Evolutionary conservation across 2,797 vertebrate species (phyloP).

Genomic region (Scomberomorus guttatus): DNA sequence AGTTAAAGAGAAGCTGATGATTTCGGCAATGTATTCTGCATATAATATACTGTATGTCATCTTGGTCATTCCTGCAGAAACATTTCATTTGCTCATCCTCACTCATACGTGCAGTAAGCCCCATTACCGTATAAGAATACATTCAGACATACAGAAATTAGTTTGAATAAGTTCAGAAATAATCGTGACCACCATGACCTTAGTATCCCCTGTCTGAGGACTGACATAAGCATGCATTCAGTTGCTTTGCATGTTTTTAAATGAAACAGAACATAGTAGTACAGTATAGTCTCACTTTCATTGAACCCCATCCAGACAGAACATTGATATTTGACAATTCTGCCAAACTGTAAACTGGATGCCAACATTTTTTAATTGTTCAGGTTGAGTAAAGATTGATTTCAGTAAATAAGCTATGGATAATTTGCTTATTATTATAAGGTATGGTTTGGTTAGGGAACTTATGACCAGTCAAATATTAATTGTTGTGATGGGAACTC

Average conservation of each 20-base stretch:
- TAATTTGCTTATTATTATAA: background rate
- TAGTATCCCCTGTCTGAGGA: background rate
- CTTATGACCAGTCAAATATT: background rate
- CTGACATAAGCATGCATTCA: background rate
- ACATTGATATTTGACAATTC: too few relatives aligned
- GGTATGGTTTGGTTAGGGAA: background rate
- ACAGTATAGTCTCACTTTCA: too few relatives aligned
- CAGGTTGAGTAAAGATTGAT: background rate
- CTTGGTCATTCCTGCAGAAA: background rate
- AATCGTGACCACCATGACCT: background rate
- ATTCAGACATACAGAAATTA: too few relatives aligned
- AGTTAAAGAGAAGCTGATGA: constrained; percentile 3
- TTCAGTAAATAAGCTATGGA: background rate
- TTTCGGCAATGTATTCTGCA: background rate
- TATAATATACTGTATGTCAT: background rate
- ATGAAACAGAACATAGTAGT: too few relatives aligned
- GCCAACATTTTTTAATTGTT: too few relatives aligned
- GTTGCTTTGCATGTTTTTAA: background rate
- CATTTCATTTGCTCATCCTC: background rate
- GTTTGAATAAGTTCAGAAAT: background rate
- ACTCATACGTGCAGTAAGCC: background rate
- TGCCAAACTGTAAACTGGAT: too few relatives aligned
- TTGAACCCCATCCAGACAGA: too few relatives aligned
- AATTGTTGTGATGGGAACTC: background rate
- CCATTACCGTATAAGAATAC: background rate